A percentile compares a stretch with the other conserved stretches of the same genome.
phyloP scores from a whole-genome alignment of 2,888 invertebrate genomes.

The Phyllotreta striolata region DNA sequence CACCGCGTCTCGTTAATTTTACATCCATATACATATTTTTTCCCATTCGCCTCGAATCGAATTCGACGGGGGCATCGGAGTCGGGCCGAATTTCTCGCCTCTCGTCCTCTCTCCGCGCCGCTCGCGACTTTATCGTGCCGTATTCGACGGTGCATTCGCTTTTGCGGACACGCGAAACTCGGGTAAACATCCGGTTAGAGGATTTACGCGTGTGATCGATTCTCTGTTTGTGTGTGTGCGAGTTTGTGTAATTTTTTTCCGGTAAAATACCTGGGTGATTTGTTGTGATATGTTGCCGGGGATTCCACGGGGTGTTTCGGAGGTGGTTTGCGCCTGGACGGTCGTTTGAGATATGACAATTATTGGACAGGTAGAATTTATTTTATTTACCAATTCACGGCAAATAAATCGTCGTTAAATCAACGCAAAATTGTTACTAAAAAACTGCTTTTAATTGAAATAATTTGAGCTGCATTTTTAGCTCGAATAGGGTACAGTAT shows the following conservation, averaged over 20 bases:
- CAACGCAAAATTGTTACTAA: too few species aligned
- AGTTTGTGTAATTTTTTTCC: slow-evolving; percentile 14
- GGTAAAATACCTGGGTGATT: slow-evolving; percentile 5
- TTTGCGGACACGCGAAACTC: slow-evolving; percentile 26
- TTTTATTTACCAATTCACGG: slow-evolving; percentile 6
- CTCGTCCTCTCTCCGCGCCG: not conserved
- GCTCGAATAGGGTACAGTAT: too few species aligned
- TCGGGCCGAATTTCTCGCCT: slow-evolving; percentile 38
- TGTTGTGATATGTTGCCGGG: slow-evolving; percentile 31
- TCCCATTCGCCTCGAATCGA: not conserved
- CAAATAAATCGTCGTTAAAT: too few species aligned
- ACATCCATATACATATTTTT: not conserved
- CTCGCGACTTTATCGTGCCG: not conserved
- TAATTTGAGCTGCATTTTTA: too few species aligned
- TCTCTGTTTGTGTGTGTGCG: slow-evolving; percentile 1
- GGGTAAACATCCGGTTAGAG: slow-evolving; percentile 43
- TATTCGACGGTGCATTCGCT: slow-evolving; percentile 12
- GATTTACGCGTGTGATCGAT: slow-evolving; percentile 18
- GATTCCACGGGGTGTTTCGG: slow-evolving; percentile 20
- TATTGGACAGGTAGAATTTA: slow-evolving; percentile 48
- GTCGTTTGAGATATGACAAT: slow-evolving; percentile 50
- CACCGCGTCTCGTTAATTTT: too few species aligned
- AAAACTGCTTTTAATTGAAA: too few species aligned
- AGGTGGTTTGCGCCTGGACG: slow-evolving; percentile 27
- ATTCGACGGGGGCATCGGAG: too few species aligned